Percentiles rank a stretch among this genome's conserved stretches.
Evolutionary conservation across 2,113 vertebrate genomes (phyloP).

Genomic region (Nycticryphes semicollaris): DNA sequence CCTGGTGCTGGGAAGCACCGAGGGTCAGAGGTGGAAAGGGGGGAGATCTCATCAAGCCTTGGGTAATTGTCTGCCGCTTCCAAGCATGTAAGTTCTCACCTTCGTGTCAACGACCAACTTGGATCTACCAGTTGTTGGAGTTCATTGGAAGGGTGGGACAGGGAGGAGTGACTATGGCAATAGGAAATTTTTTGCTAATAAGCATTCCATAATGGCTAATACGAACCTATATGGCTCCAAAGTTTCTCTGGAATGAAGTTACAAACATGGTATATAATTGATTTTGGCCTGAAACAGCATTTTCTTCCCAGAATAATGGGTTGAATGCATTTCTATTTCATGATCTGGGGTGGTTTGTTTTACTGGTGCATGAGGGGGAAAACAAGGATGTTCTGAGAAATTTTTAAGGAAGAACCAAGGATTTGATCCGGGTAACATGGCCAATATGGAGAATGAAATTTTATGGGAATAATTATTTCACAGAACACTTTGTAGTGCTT

Average conservation of each 20-base stretch:
- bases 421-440: background rate
- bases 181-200: background rate
- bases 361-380: background rate
- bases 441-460: background rate
- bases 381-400: background rate
- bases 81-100: background rate
- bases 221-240: background rate
- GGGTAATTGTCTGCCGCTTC: background rate
- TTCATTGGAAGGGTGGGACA: background rate
- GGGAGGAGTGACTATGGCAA: background rate
- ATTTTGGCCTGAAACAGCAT: background rate
- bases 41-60: background rate
- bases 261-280: background rate
- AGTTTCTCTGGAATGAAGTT: conserved; percentile 8
- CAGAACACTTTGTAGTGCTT: background rate
- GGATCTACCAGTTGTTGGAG: background rate
- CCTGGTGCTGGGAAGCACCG: rapidly evolving
- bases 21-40: background rate
- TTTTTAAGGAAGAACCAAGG: background rate
- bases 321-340: background rate
- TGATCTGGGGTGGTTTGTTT: background rate
- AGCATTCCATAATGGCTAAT: background rate
- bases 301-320: background rate
- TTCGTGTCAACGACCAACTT: background rate
- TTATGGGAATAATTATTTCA: background rate